Evolutionary conservation across 2,888 invertebrate genomes (phyloP).

Genomic region (Drosophila robusta): DNA sequence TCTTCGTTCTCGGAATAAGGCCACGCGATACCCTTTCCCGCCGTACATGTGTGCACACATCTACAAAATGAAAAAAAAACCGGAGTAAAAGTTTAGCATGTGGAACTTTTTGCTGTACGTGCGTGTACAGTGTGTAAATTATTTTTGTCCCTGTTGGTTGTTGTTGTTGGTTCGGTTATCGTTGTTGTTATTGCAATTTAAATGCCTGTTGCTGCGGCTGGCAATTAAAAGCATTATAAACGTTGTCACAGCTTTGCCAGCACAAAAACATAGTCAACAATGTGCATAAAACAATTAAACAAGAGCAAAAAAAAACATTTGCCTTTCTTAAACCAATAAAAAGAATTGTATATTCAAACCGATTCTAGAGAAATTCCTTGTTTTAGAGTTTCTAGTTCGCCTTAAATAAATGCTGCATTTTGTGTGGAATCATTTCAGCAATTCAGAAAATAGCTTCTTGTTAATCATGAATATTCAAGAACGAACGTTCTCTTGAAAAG

Average conservation of each 20-base stretch:
- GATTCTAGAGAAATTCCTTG: neutral
- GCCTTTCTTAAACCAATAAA: neutral
- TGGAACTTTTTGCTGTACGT: slow-evolving; percentile 41
- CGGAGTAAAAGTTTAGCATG: slow-evolving; percentile 33
- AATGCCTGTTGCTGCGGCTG: slow-evolving; percentile 46
- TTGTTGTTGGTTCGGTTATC: slow-evolving; percentile 23
- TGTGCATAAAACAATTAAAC: neutral
- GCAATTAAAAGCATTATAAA: slow-evolving; percentile 56
- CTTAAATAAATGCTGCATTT: too few relatives aligned
- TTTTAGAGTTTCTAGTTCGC: neutral
- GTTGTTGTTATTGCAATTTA: slow-evolving; percentile 29
- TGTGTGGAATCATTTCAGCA: neutral
- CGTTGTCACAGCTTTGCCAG: slow-evolving; percentile 39
- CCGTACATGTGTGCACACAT: slow-evolving; percentile 4
- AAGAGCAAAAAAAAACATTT: neutral
- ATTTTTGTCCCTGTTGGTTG: slow-evolving; percentile 44
- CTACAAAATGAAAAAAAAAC: slow-evolving; percentile 10
- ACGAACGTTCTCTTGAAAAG: too few relatives aligned
- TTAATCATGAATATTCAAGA: neutral
- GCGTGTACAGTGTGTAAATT: slow-evolving; percentile 59
- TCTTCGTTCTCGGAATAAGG: neutral
- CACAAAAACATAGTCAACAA: slow-evolving; percentile 11
- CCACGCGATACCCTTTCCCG: neutral
- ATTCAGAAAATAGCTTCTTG: neutral
- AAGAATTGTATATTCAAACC: slow-evolving; percentile 8